Percentiles rank a stretch among this genome's conserved stretches.
Conservation (phyloP, 2,797 vertebrate genomes). For the Pygocentrus nattereri region DNA sequence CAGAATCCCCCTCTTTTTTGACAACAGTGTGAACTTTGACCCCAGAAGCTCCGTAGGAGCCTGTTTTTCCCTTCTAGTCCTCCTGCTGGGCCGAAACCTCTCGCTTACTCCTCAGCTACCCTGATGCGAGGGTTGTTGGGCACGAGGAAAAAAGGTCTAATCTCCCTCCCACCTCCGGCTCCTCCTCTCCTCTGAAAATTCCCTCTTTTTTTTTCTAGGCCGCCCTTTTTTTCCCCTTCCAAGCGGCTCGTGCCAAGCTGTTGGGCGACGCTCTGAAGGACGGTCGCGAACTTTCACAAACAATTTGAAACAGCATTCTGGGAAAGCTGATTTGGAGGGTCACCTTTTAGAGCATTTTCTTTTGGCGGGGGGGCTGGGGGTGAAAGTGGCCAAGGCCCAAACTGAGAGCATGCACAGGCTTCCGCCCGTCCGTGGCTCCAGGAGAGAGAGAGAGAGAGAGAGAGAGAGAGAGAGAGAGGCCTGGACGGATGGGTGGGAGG, state of each 20-base stretch:
- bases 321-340: conserved; percentile 81
- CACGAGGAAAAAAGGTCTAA: conserved; percentile 40
- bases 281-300: conserved; percentile 71
- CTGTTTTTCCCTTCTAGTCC: conserved; percentile 76
- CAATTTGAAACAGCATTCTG: conserved; percentile 63
- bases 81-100: conserved; percentile 78
- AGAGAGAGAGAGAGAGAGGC: conserved; percentile 84
- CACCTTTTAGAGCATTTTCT: conserved; percentile 89
- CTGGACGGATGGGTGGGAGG: conserved; percentile 88
- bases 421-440: conserved; percentile 81
- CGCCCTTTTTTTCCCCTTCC: conserved; percentile 14
- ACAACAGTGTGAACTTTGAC: conserved; percentile 83
- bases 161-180: conserved; percentile 14
- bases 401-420: conserved; percentile 95
- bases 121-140: conserved; percentile 68
- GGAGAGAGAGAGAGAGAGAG: neutral
- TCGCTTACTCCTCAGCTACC: conserved; percentile 73
- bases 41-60: conserved; percentile 77
- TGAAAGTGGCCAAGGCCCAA: conserved; percentile 87
- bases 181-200: conserved; percentile 9
- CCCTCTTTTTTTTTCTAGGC: conserved; percentile 14
- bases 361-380: conserved; percentile 60
- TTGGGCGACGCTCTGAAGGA: conserved; percentile 68
- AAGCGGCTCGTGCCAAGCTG: conserved; percentile 33
- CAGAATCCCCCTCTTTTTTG: conserved; percentile 78